Conservation (phyloP, 2,888 invertebrate genomes). For the Drosophila cognata region DNA sequence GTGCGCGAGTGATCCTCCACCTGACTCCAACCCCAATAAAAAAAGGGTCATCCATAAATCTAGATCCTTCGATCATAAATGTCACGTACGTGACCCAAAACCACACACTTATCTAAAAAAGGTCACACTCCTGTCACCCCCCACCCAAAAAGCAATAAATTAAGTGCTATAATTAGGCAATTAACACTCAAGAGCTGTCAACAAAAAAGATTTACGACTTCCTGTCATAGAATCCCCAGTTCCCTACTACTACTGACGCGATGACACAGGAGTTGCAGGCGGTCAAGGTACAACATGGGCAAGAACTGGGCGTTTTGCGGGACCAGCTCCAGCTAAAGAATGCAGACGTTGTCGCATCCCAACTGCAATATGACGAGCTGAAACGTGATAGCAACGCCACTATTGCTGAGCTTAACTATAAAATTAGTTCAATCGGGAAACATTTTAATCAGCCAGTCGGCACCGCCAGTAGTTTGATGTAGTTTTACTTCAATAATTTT, state of each 20-base stretch:
- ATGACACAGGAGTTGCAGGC: not conserved
- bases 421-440: conserved; percentile 25
- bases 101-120: too few species aligned
- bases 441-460: conserved; percentile 20
- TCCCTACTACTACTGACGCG: not conserved
- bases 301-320: not conserved
- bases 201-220: too few species aligned
- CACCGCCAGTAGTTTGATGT: not conserved
- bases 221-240: too few species aligned
- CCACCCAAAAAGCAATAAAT: too few species aligned
- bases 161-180: too few species aligned
- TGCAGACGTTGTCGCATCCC: not conserved
- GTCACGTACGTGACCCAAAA: too few species aligned
- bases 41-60: too few species aligned
- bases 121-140: too few species aligned
- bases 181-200: too few species aligned
- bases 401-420: conserved; percentile 21
- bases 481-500: not conserved
- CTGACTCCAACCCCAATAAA: too few species aligned
- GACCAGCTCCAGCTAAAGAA: conserved; percentile 13
- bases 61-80: too few species aligned
- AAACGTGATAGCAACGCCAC: not conserved
- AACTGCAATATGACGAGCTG: not conserved
- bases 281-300: conserved; percentile 11
- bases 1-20: too few species aligned